Percentiles rank a stretch among this genome's conserved stretches.
These are phyloP conservation scores for Rotaria magnacalcarata DNA, from an alignment of 2,888 invertebrate genomes.

Conservation along the genomic window DNA sequence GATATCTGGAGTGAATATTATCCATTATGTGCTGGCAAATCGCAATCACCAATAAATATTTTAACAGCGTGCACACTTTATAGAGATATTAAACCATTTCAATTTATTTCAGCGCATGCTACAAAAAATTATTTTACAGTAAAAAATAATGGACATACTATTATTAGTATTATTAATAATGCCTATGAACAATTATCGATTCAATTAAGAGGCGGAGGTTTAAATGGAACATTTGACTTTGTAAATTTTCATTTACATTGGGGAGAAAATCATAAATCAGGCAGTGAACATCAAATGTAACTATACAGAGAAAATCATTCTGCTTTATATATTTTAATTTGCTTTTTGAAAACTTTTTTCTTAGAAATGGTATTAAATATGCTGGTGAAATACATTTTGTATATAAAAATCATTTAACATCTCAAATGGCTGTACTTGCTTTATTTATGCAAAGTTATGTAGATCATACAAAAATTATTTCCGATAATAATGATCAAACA, in stretches of 20 bases:
- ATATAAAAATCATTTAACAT: background rate
- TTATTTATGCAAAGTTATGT: background rate
- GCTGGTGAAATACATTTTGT: constrained; percentile 32
- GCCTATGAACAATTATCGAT: background rate
- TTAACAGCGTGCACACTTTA: background rate
- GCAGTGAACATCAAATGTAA: constrained; percentile 25
- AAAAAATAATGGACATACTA: constrained; percentile 21
- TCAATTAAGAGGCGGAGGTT: background rate
- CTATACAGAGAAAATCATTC: background rate
- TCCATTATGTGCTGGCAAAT: background rate
- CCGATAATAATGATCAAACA: background rate
- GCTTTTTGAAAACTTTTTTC: background rate
- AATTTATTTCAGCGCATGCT: background rate
- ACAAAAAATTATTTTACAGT: background rate
- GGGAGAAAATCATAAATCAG: constrained; percentile 15
- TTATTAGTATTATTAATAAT: background rate
- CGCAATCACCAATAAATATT: constrained; percentile 12
- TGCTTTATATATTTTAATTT: background rate
- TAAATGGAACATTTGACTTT: constrained; percentile 11
- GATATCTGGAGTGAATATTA: background rate
- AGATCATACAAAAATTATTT: background rate
- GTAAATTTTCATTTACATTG: constrained; percentile 31
- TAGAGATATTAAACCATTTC: background rate
- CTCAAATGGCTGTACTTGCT: constrained; percentile 17
- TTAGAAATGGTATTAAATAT: constrained; percentile 28